Evolutionary conservation across 2,797 vertebrate genomes (phyloP).

Genomic region (Helostoma temminkii): DNA sequence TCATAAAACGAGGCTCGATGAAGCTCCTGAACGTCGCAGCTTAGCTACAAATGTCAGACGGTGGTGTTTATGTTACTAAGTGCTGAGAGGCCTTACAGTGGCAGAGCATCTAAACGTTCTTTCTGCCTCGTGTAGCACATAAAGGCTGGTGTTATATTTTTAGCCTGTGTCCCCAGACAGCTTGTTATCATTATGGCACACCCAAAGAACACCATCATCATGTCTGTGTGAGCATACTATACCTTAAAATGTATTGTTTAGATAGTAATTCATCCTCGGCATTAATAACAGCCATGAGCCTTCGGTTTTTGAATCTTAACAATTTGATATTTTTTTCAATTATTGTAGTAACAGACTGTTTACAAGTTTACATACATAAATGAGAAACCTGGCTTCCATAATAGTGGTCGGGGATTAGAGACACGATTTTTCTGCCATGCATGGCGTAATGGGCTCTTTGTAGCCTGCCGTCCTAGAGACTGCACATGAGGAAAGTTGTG

Average conservation of each 20-base stretch:
- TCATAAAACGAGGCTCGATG: neutral
- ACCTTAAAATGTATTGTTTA: too few species aligned
- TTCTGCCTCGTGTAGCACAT: neutral
- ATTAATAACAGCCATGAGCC: neutral
- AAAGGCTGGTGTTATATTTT: constrained; percentile 2
- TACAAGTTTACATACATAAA: too few species aligned
- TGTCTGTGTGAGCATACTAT: too few species aligned
- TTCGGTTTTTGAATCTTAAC: neutral
- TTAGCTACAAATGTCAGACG: constrained; percentile 38
- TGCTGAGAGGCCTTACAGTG: constrained; percentile 17
- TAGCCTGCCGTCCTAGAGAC: too few species aligned
- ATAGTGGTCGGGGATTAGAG: too few species aligned
- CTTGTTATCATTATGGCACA: neutral
- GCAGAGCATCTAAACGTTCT: too few species aligned
- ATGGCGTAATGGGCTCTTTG: too few species aligned
- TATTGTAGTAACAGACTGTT: neutral
- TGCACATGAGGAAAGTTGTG: too few species aligned
- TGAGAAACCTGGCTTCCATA: too few species aligned
- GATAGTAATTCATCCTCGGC: neutral
- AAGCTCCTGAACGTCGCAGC: constrained; percentile 30
- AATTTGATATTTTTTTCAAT: neutral
- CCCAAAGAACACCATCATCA: neutral
- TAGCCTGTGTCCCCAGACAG: neutral
- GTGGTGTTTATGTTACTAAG: constrained; percentile 25
- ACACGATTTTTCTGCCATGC: too few species aligned